phyloP scores from a whole-genome alignment of 2,797 vertebrate species.

The Dallia pectoralis region DNA sequence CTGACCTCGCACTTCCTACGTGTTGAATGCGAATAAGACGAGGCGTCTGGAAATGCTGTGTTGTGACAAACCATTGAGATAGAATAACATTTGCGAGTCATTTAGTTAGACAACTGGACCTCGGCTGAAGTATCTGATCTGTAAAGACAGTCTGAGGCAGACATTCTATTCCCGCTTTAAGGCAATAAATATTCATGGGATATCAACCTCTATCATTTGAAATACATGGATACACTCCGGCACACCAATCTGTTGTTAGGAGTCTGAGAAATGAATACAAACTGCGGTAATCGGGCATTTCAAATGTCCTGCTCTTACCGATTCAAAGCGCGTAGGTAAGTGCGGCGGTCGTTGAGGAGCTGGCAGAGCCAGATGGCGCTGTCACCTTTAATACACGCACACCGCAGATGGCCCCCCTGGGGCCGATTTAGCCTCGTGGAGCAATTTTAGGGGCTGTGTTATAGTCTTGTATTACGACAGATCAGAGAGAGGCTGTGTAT shows the following conservation, averaged over 20 bases:
- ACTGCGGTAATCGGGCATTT: background rate
- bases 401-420: conserved; percentile 67
- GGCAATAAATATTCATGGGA: background rate
- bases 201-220: background rate
- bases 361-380: conserved; percentile 64
- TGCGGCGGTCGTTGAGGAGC: conserved; percentile 30
- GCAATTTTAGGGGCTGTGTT: conserved; percentile 36
- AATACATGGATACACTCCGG: background rate
- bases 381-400: conserved; percentile 61
- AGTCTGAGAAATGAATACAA: conserved; percentile 4
- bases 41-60: background rate
- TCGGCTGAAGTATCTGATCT: background rate
- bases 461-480: conserved; percentile 29
- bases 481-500: conserved; percentile 31
- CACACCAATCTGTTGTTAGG: background rate
- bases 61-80: background rate
- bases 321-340: conserved; percentile 52
- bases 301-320: background rate
- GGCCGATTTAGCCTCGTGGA: conserved; percentile 38
- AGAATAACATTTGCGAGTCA: background rate
- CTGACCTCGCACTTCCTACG: conserved; percentile 25
- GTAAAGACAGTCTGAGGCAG: background rate
- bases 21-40: background rate
- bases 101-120: background rate
- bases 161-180: background rate